Evolutionary conservation across 2,113 vertebrate genomes (phyloP), one percentile per base, ranked within the genome.

Genomic region (Oxyruncus cristatus): DNA sequence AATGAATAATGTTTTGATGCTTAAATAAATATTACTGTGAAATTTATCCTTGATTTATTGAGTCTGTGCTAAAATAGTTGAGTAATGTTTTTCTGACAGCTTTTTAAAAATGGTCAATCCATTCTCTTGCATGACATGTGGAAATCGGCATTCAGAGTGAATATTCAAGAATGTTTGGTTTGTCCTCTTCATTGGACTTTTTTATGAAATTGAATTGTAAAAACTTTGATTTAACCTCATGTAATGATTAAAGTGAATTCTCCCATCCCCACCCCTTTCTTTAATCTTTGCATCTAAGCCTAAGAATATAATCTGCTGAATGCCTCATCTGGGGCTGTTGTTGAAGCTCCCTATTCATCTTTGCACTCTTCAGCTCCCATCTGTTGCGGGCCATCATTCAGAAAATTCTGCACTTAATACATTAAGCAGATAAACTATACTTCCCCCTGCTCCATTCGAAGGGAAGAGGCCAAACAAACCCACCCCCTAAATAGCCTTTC

Each of bases 21-120:
- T 89, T 92, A 93, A 55, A 79, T 71, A 94, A 93, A 94, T 92
- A 78, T 66, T 85, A 62, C 46, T 78, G 44, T 67, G 78, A 97
- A 95, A 82, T 37, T 63, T 92, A 89, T 39, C 35, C 61, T 63
- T 87, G 19, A 95, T 95, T 89, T 92, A 73, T 53, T 59, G 78
- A 95, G 27, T 33, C 65, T 65, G 58, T 84, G 58, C n/a, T 61
- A 73, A 97, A 95, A 73, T 21, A 58, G 44, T 86, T 58, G 22
- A 92, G 20, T 33, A 94, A 39, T 5, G 2, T 30, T 91, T 47
- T 66, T 93, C 72, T 95, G 67, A 87, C 21, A 91, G 47, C 35
- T 37, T 55, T 46, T 32, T 67, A 55, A 72, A 68, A 44, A 53
- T 42, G n/a, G 47, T 35, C 67, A 81, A 56, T 85, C 52, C 42